A percentile compares a stretch with the other conserved stretches of the same genome.
Evolutionary conservation across 2,888 invertebrate genomes (phyloP).

Genomic region (Patella caerulea): DNA sequence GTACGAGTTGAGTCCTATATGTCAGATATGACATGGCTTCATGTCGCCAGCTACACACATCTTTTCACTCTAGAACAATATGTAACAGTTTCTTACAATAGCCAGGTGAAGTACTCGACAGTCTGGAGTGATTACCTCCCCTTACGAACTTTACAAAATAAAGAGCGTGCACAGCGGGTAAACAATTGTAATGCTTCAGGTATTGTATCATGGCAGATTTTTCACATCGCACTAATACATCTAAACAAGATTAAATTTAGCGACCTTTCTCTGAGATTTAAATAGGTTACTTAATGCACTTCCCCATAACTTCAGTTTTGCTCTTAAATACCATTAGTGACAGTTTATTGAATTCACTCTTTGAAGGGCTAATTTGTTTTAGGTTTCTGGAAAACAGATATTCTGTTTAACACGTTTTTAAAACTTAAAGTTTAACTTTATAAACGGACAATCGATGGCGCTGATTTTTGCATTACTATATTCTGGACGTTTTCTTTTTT

Average conservation of each 20-base stretch:
- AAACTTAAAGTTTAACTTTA: too few species aligned
- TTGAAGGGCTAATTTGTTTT: too few species aligned
- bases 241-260: slow-evolving; percentile 10
- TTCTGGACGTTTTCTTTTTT: too few species aligned
- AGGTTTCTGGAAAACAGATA: too few species aligned
- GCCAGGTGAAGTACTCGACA: slow-evolving; percentile 9
- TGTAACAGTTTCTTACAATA: slow-evolving; percentile 2
- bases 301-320: neutral
- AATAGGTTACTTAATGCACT: slow-evolving; percentile 7
- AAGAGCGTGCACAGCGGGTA: neutral
- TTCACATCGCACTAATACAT: neutral
- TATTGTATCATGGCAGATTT: slow-evolving; percentile 7
- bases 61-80: neutral
- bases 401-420: too few species aligned
- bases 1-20: neutral
- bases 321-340: too few species aligned
- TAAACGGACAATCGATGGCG: too few species aligned
- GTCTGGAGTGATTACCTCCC: neutral
- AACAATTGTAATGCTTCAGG: neutral
- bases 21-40: slow-evolving; percentile 1
- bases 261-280: neutral
- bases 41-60: neutral
- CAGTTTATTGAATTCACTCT: too few species aligned
- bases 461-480: too few species aligned
- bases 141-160: neutral